Conservation (phyloP, 2,888 invertebrate species). For the Orthosia gothica region DNA sequence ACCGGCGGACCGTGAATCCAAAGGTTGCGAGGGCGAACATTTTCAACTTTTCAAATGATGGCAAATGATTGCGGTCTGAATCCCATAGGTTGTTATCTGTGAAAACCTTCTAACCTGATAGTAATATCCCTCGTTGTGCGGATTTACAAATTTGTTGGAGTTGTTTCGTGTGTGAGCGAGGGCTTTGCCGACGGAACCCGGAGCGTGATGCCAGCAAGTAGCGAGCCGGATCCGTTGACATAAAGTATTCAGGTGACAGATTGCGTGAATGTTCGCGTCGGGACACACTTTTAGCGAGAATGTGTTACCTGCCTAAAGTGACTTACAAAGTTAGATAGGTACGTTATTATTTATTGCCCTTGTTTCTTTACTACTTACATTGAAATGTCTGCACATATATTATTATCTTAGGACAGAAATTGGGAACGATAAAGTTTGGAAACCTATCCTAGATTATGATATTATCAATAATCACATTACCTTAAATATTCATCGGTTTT, state of each 20-base stretch:
- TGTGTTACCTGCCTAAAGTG: constrained; percentile 41
- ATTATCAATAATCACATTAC: constrained; percentile 11
- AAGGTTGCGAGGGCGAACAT: constrained; percentile 54
- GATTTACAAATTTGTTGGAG: constrained; percentile 42
- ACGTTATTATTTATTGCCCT: constrained; percentile 38
- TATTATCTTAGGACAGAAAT: constrained; percentile 25
- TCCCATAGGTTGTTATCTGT: constrained; percentile 60
- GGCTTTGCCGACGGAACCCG: constrained; percentile 17
- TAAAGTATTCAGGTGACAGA: constrained; percentile 63
- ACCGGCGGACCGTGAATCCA: constrained; percentile 57
- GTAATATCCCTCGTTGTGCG: constrained; percentile 44
- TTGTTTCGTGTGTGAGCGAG: constrained; percentile 36
- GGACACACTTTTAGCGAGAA: constrained; percentile 50
- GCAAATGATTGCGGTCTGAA: constrained; percentile 65
- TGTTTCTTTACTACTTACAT: constrained; percentile 21
- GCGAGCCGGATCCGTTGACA: constrained; percentile 27
- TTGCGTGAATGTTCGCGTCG: constrained; percentile 44
- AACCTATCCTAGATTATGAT: constrained; percentile 13
- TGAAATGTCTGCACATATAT: constrained; percentile 9
- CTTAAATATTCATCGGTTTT: constrained; percentile 28
- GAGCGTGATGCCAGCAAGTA: constrained; percentile 5
- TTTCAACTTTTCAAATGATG: constrained; percentile 63
- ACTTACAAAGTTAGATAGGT: constrained; percentile 34
- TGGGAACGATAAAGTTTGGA: constrained; percentile 8
- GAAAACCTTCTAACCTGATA: constrained; percentile 59